Percentiles rank a stretch among this genome's conserved stretches.
Evolutionary conservation across 2,113 vertebrate genomes (phyloP).

Genomic region (Aix galericulata): DNA sequence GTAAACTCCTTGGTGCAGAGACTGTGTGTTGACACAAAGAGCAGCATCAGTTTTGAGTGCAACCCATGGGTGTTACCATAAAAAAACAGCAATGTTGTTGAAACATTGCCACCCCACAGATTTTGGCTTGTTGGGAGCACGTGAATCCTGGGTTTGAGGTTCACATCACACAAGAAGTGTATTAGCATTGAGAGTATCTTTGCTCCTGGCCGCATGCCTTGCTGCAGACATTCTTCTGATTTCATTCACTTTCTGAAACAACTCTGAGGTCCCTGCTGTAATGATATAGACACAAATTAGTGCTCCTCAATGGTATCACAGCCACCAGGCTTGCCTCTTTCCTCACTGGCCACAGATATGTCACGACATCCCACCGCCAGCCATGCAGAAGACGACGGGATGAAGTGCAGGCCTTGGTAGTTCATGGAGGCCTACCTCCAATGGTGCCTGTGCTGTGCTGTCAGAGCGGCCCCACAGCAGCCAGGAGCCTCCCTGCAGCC

Average conservation of each 20-base stretch:
- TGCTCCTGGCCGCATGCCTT: no score
- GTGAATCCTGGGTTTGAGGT: neutral
- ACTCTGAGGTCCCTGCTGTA: neutral
- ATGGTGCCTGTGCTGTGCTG: neutral
- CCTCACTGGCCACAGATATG: neutral
- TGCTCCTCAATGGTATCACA: neutral
- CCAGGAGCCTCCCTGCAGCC: neutral
- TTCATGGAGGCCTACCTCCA: neutral
- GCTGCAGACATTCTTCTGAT: neutral
- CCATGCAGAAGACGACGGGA: neutral
- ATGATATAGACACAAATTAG: neutral
- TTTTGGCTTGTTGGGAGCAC: neutral
- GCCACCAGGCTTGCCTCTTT: neutral
- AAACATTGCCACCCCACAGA: neutral
- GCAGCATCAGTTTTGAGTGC: neutral
- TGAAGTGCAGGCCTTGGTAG: neutral
- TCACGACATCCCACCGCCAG: accelerated
- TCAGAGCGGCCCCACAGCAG: neutral
- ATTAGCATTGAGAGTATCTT: accelerated
- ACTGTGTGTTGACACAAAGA: neutral
- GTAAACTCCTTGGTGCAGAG: neutral
- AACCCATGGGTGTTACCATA: accelerated
- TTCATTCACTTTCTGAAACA: neutral
- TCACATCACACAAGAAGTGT: neutral
- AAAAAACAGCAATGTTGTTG: neutral